A percentile compares a stretch with the other conserved stretches of the same genome.
Evolutionary conservation across 2,888 invertebrate species (phyloP).

Genomic region (Eupelmus urozonus): DNA sequence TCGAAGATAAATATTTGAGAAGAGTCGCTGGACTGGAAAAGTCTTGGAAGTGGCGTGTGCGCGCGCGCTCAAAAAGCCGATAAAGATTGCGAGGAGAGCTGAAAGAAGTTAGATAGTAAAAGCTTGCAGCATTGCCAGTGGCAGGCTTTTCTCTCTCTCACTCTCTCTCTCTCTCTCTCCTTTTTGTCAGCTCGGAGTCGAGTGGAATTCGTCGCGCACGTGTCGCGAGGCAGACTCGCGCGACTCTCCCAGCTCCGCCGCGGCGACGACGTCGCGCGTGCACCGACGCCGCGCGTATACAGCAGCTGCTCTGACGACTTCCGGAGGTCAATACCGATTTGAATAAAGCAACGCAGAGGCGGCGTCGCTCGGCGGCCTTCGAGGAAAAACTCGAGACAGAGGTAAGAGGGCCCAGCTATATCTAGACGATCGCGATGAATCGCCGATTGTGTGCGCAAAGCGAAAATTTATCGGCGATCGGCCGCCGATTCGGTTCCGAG

Average conservation of each 20-base stretch:
- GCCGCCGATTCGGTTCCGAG: no score
- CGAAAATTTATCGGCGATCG: no score
- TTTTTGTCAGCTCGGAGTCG: no score
- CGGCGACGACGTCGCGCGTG: no score
- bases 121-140: neutral
- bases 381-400: neutral
- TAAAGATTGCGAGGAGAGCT: no score
- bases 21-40: constrained; percentile 15
- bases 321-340: constrained; percentile 52
- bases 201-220: neutral
- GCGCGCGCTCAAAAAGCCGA: no score
- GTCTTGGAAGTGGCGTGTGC: neutral
- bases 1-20: constrained; percentile 44
- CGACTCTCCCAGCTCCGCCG: neutral
- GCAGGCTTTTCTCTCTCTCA: no score
- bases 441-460: neutral
- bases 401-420: no score
- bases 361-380: constrained; percentile 31
- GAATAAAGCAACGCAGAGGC: constrained; percentile 40
- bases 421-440: no score
- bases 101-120: neutral
- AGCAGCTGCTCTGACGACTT: constrained; percentile 20
- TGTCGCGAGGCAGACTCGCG: neutral
- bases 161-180: no score
- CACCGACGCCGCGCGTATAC: neutral